Evolutionary conservation across 2,888 invertebrate genomes (phyloP).

Genomic region (Drosophila fulvimacula): DNA sequence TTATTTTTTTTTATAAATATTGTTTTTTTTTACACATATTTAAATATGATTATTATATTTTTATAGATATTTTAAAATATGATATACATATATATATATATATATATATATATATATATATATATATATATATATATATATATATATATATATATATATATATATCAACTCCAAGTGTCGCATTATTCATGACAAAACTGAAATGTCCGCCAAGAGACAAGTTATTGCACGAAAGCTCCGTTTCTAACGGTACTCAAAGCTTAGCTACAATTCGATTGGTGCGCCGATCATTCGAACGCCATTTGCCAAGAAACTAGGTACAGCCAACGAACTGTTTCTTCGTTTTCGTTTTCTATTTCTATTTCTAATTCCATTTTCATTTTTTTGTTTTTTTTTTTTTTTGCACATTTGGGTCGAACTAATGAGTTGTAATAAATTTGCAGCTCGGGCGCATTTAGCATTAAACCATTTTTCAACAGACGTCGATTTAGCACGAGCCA

Average conservation of each 20-base stretch:
- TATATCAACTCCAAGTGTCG: background rate
- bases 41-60: no score
- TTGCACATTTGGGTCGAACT: constrained; percentile 62
- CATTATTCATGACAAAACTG: background rate
- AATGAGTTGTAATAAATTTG: constrained; percentile 75
- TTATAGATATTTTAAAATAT: no score
- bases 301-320: constrained; percentile 24
- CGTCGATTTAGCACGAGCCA: constrained; percentile 78
- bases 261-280: constrained; percentile 20
- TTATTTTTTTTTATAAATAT: no score
- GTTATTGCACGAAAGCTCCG: background rate
- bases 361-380: background rate
- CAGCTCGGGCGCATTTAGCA: constrained; percentile 53
- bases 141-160: background rate
- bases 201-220: background rate
- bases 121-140: background rate
- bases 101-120: background rate
- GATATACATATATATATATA: background rate
- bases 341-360: background rate
- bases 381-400: background rate
- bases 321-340: constrained; percentile 23
- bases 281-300: constrained; percentile 3
- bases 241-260: constrained; percentile 25
- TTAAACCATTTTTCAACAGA: constrained; percentile 76
- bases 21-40: no score